Base-by-base conservation (phyloP, 2,113 vertebrate genomes). In the Herpetotheres cachinnans region DNA sequence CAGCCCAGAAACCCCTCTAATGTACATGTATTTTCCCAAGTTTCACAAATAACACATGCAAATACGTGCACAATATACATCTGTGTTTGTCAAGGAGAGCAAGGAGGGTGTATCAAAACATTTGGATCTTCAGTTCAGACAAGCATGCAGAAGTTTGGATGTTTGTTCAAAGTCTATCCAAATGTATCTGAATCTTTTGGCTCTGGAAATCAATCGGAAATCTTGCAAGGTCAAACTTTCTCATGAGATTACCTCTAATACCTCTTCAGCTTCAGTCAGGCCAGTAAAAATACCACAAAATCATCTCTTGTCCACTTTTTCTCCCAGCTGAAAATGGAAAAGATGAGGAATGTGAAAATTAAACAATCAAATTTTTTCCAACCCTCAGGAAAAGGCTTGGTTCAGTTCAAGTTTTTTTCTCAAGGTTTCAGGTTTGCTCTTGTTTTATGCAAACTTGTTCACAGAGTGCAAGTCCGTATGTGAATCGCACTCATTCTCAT, bases 231-330 rank as follows among this genome's bases (percentile, higher is more conserved):
- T 93, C 82, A 93, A 95, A 67, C 46, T 91, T 85, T 83, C 95
- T 92, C 83, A 86, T 81, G 88, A 95, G 93, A 96, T 93, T 95
- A 90, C 91, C 78, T 95, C 83, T 95, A 95, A 97, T 95, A 96
- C 67, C 73, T 96, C 91, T 95, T 95, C 55, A 94, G 82, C 36
- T 86, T 76, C 49, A 90, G 40, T 69, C 55, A 86, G 88, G 95
- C 97, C 96, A 98, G 94, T 56, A 97, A 97, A 97, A 98, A 97
- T 92, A 97, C 96, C 94, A 90, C 97, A 95, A 86, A 96, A 82
- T 50, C 34, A 71, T 95, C 82, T 93, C 78, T 86, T 95, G 89
- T 95, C 83, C 89, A 86, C 80, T 97, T 94, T 78, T 96, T 65
- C 50, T 97, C 92, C 71, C 26, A 66, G 61, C 21, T 82, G 71